A percentile compares a stretch with the other conserved stretches of the same genome.
These are phyloP conservation scores for Lanius ludovicianus DNA, from an alignment of 2,113 vertebrate genomes.

Conservation along the genomic window DNA sequence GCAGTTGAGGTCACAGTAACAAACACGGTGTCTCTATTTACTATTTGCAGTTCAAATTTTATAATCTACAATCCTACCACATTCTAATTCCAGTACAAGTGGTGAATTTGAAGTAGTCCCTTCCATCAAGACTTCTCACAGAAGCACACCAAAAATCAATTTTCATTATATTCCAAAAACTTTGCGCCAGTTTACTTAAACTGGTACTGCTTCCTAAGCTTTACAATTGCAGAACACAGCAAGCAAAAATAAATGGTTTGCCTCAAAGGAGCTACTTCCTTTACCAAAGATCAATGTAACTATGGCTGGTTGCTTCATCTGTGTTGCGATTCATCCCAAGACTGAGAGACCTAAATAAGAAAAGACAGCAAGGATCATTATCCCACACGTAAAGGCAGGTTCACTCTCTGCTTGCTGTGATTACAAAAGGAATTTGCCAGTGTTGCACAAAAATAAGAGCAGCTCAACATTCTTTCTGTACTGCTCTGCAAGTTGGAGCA, in stretches of 20 bases:
- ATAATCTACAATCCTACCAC: background rate
- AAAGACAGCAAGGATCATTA: background rate
- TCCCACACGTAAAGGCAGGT: background rate
- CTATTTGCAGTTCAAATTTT: background rate
- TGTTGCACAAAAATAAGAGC: background rate
- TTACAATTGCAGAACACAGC: background rate
- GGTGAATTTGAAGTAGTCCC: background rate
- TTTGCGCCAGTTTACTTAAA: background rate
- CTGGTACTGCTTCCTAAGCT: background rate
- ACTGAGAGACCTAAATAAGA: background rate
- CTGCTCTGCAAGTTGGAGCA: rapidly evolving
- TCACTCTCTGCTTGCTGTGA: background rate
- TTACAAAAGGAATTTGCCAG: background rate
- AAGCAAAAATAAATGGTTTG: background rate
- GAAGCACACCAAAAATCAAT: background rate
- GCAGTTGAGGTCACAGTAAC: background rate
- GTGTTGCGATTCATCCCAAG: background rate
- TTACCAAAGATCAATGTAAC: background rate
- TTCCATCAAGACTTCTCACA: background rate
- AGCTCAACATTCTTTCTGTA: background rate
- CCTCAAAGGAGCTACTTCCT: background rate
- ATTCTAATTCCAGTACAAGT: background rate
- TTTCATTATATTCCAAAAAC: background rate
- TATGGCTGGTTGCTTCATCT: background rate
- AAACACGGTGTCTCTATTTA: background rate